Evolutionary conservation across 2,113 vertebrate genomes (phyloP).

Genomic region (Camelus dromedarius): DNA sequence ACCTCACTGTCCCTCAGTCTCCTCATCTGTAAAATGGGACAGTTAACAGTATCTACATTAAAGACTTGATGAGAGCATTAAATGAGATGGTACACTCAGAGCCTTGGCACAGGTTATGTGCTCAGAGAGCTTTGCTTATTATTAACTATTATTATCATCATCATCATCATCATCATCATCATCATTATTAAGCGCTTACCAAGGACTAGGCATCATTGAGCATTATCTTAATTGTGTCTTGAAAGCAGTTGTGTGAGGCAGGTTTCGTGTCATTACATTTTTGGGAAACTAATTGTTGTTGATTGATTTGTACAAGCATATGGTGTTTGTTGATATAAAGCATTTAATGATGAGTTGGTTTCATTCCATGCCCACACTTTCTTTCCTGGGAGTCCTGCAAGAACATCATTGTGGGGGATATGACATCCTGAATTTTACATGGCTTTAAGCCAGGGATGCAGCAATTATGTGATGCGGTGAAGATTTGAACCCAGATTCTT

Average conservation of each 20-base stretch:
- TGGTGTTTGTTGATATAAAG: slow-evolving; percentile 61
- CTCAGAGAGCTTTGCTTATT: neutral
- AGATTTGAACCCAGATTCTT: neutral
- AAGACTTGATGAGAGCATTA: neutral
- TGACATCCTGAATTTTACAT: rapidly evolving
- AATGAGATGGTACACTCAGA: neutral
- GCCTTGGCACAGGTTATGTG: neutral
- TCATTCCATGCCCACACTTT: neutral
- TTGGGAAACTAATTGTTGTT: neutral
- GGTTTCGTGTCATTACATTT: neutral
- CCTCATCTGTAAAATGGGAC: neutral
- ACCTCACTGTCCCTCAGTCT: neutral
- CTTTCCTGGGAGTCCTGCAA: neutral
- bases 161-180: neutral
- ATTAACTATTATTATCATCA: neutral
- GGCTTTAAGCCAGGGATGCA: neutral
- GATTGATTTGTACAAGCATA: slow-evolving; percentile 56
- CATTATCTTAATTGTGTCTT: slow-evolving; percentile 16
- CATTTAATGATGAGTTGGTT: slow-evolving; percentile 37
- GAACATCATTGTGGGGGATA: rapidly evolving
- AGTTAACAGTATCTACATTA: neutral
- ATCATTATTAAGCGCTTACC: slow-evolving; percentile 1
- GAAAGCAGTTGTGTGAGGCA: neutral
- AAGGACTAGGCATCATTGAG: neutral
- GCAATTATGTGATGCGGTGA: rapidly evolving